These are phyloP conservation scores for Prunella himalayana DNA, from an alignment of 2,113 vertebrate genomes.

Conservation along the genomic window DNA sequence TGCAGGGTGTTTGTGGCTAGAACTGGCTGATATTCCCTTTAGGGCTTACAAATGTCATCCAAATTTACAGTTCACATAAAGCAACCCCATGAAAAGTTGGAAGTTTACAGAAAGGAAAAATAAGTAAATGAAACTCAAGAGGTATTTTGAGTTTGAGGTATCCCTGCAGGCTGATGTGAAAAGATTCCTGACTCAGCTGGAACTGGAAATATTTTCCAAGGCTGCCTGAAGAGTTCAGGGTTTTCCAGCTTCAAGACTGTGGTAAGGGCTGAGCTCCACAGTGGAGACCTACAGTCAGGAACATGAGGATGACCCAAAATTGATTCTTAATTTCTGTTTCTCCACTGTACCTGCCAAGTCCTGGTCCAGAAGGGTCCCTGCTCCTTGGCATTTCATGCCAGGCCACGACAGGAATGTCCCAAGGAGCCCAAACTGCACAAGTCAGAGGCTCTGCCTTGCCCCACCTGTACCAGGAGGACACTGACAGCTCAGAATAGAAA, in stretches of 20 bases:
- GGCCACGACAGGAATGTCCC: rapidly evolving
- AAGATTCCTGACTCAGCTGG: rapidly evolving
- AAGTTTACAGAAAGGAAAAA: neutral
- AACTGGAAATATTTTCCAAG: neutral
- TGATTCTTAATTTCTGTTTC: neutral
- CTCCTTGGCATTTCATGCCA: rapidly evolving
- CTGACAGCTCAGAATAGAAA: neutral
- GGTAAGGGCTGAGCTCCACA: neutral
- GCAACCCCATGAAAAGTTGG: neutral
- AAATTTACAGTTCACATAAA: neutral
- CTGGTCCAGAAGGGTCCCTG: neutral
- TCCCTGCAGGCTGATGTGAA: neutral
- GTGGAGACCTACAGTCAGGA: neutral
- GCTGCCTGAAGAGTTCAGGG: neutral
- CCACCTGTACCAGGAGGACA: neutral
- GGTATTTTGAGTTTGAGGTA: neutral
- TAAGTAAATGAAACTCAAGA: neutral
- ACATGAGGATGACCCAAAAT: rapidly evolving
- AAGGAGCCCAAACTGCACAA: neutral
- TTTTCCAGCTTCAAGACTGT: neutral
- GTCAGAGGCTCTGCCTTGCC: neutral
- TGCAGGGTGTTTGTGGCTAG: neutral
- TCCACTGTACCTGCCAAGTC: neutral
- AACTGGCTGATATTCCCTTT: neutral
- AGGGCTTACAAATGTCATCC: neutral